Conservation (phyloP, 2,888 invertebrate genomes). For the Lumbricus terrestris region DNA sequence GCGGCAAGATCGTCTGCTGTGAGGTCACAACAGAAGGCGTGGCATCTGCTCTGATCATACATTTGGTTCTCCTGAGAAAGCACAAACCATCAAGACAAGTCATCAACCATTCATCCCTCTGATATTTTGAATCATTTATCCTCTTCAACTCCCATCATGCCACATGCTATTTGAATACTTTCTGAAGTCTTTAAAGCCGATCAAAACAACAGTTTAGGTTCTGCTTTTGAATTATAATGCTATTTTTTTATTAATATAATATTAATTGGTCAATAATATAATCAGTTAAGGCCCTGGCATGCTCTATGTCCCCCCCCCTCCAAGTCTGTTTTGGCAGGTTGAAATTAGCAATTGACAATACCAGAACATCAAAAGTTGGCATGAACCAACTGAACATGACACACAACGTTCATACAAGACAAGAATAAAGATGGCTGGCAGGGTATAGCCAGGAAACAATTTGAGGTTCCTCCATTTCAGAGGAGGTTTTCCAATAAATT, state of each 20-base stretch:
- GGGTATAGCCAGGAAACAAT: no score
- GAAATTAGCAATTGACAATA: no score
- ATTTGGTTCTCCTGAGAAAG: conserved; percentile 60
- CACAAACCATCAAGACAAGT: not conserved
- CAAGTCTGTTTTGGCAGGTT: no score
- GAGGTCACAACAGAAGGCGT: conserved; percentile 82
- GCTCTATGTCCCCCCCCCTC: no score
- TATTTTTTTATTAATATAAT: not conserved
- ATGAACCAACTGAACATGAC: no score
- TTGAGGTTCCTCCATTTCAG: no score
- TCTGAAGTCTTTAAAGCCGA: not conserved
- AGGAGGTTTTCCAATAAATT: no score
- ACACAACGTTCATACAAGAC: no score
- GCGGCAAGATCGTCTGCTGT: conserved; percentile 70
- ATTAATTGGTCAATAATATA: no score
- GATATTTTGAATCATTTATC: not conserved
- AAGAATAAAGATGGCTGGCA: no score
- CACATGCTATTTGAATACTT: not conserved
- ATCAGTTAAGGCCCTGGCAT: no score
- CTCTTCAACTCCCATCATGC: not conserved
- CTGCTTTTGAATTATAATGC: not conserved
- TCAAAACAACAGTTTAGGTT: not conserved
- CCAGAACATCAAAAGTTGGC: no score
- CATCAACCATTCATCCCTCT: not conserved
- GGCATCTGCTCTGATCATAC: conserved; percentile 69